These are phyloP conservation scores for Tapirus indicus DNA, from an alignment of 2,797 vertebrate species.

Conservation along the genomic window DNA sequence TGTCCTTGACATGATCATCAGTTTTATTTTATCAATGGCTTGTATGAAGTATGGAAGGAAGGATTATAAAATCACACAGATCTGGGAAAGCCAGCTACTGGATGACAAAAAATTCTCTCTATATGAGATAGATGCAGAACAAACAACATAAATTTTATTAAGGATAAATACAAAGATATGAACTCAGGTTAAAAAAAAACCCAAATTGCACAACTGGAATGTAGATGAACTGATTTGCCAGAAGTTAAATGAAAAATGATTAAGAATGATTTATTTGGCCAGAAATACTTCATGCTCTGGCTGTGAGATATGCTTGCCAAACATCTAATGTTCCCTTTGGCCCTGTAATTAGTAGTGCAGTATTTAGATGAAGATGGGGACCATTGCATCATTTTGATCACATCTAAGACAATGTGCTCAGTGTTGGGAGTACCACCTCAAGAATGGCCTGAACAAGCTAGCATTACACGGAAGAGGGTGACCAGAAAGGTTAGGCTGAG, in stretches of 20 bases:
- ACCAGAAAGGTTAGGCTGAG: background rate
- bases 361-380: background rate
- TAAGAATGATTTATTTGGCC: constrained; percentile 61
- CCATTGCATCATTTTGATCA: background rate
- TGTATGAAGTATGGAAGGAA: constrained; percentile 28
- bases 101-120: background rate
- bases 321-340: background rate
- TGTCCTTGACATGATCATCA: background rate
- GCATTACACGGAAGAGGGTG: background rate
- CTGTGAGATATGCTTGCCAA: background rate
- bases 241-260: constrained; percentile 57
- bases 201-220: background rate
- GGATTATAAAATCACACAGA: background rate
- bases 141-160: background rate
- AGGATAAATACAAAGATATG: constrained; percentile 38
- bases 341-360: background rate
- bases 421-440: background rate
- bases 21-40: constrained; percentile 51
- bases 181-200: constrained; percentile 19
- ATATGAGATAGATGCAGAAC: background rate
- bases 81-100: background rate
- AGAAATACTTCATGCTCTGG: constrained; percentile 34
- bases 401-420: background rate
- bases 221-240: background rate
- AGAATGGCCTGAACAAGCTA: background rate